Conservation (phyloP, 2,797 vertebrate genomes). For the Nyctalus aviator region DNA sequence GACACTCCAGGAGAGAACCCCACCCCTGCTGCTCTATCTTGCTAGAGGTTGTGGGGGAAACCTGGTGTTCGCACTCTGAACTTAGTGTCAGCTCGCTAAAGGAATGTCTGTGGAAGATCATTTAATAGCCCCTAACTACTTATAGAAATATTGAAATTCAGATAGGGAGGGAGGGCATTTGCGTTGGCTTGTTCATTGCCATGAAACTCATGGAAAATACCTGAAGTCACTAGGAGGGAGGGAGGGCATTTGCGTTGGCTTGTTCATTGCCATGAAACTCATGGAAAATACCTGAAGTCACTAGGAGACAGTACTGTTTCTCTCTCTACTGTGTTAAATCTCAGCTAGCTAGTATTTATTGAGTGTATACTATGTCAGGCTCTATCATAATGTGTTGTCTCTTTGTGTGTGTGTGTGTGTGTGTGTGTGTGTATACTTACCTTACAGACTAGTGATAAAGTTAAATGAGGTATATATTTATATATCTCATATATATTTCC, state of each 20-base stretch:
- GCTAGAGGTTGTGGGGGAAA: neutral
- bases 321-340: neutral
- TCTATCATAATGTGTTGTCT: neutral
- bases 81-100: neutral
- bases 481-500: neutral
- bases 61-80: neutral
- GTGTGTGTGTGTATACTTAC: neutral
- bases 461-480: neutral
- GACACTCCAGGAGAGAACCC: neutral
- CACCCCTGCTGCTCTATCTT: fast-evolving
- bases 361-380: neutral
- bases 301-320: neutral
- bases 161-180: neutral
- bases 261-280: neutral
- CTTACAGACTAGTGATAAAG: neutral
- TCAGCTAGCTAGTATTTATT: neutral
- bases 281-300: neutral
- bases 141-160: neutral
- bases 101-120: neutral
- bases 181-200: neutral
- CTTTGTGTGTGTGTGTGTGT: neutral
- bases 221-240: neutral
- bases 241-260: neutral
- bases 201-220: neutral
- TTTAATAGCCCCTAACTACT: neutral